phyloP scores from a whole-genome alignment of 1,140 invertebrate species.

The Drosophila melanica region DNA sequence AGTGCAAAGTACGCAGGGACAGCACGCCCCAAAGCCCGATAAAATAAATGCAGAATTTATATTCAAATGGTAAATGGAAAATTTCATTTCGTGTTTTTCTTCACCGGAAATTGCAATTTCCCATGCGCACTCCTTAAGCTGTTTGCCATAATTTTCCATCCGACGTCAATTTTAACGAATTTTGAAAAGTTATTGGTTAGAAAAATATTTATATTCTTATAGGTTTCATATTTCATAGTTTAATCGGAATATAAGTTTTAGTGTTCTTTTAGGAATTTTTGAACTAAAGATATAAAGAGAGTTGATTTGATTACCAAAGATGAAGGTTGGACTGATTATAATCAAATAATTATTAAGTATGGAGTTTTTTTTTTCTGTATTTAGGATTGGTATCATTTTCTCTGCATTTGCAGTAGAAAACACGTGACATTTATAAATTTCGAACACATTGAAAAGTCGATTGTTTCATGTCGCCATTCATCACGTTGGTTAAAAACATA shows the following conservation, averaged over 20 bases:
- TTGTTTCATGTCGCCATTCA: not conserved
- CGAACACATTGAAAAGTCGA: too few species aligned
- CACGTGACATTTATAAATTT: too few species aligned
- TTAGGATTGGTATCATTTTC: too few species aligned
- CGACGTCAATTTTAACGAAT: not conserved
- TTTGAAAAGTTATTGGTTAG: not conserved
- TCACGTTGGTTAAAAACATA: not conserved
- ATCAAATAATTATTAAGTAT: too few species aligned
- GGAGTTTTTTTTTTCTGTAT: too few species aligned
- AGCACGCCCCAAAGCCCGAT: not conserved
- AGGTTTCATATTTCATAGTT: too few species aligned
- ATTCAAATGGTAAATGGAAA: slow-evolving; percentile 15
- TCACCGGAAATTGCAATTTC: slow-evolving; percentile 18
- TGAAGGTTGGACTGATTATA: too few species aligned
- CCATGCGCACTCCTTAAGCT: not conserved
- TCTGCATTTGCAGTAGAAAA: too few species aligned
- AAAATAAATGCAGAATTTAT: slow-evolving; percentile 14
- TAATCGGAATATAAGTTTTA: too few species aligned
- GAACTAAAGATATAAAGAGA: too few species aligned
- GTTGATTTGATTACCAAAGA: too few species aligned
- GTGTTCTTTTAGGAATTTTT: too few species aligned
- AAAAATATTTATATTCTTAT: not conserved
- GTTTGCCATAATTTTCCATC: not conserved
- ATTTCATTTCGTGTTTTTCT: slow-evolving; percentile 1
- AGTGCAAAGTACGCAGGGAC: not conserved